These are phyloP conservation scores for Prionchulus punctatus DNA, from an alignment of 2,888 invertebrate species.

Conservation along the genomic window DNA sequence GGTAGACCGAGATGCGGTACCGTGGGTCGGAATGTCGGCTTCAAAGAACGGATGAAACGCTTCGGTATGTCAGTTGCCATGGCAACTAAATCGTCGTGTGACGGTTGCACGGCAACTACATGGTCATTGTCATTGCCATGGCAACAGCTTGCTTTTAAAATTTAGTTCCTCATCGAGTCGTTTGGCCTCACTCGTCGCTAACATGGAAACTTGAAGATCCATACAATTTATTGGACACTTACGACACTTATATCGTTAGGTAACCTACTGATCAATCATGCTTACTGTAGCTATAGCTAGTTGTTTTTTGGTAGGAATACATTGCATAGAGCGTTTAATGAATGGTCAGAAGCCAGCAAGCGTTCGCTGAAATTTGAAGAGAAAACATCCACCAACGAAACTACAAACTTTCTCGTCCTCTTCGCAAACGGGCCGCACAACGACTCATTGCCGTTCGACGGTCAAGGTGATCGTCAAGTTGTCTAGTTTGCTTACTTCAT, in stretches of 20 bases:
- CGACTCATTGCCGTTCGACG: slow-evolving; percentile 26
- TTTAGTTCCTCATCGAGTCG: slow-evolving; percentile 4
- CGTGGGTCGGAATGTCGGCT: no score
- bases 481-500: no score
- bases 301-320: slow-evolving; percentile 21
- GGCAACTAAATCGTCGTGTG: no score
- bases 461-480: slow-evolving; percentile 17
- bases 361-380: slow-evolving; percentile 16
- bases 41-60: no score
- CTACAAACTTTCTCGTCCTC: slow-evolving; percentile 19
- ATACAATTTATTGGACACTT: not conserved
- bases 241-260: slow-evolving; percentile 7
- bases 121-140: no score
- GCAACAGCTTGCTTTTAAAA: no score
- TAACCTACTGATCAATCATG: not conserved
- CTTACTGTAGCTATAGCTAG: not conserved
- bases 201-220: slow-evolving; percentile 7
- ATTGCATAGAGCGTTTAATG: slow-evolving; percentile 19
- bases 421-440: slow-evolving; percentile 24
- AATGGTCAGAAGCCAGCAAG: slow-evolving; percentile 21
- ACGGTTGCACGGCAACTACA: no score
- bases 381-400: not conserved
- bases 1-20: no score
- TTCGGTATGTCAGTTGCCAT: no score
- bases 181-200: slow-evolving; percentile 1